Base-by-base conservation (phyloP, 92 coral and sea anemone genomes). In the Isaurus tuberculatus region DNA sequence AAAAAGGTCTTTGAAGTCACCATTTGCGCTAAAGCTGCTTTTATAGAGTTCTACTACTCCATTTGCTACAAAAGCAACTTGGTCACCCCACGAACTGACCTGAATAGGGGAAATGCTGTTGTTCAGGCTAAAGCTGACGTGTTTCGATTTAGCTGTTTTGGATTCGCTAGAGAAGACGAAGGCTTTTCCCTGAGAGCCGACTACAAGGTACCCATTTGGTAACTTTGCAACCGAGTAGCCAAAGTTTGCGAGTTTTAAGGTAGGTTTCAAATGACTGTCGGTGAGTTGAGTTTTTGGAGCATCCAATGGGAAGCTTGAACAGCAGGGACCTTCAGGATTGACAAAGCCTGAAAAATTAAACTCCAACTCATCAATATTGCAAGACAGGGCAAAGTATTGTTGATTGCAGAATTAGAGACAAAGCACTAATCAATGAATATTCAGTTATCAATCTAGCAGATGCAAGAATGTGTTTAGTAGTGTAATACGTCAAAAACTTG, bases 311-410 rank as follows among this genome's bases (percentile, higher is more conserved):
- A 65, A 77, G 46, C 86, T 79, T 10, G 88, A 78, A 73, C 99
- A 96, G 68, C 99, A 93, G 3, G 97, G 94, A 30, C 97, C 97
- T 4, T 89, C 91, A 10, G 97, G 97, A 66, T 80, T 48, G 14
- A 87, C 90, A 77, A 93, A 88, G 13, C 97, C 82, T 77, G 43
- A 4, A 79, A 70, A 81, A 65, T 65, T 5, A 74, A 73, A 82
- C 7, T 26, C 10, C 70, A 72, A 30, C 14, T 31, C 16, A 34
- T 43, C 6, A 74, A 55, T 87, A 19, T n/a, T n/a, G n/a, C n/a
- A n/a, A n/a, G n/a, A n/a, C n/a, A n/a, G n/a, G n/a, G n/a, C n/a
- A n/a, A n/a, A n/a, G n/a, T n/a, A n/a, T n/a, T n/a, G n/a, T n/a
- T n/a, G n/a, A n/a, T n/a, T n/a, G n/a, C n/a, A n/a, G n/a, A n/a